Base-by-base conservation (phyloP, 92 coral and sea anemone genomes). In the Zoanthus gigantus region DNA sequence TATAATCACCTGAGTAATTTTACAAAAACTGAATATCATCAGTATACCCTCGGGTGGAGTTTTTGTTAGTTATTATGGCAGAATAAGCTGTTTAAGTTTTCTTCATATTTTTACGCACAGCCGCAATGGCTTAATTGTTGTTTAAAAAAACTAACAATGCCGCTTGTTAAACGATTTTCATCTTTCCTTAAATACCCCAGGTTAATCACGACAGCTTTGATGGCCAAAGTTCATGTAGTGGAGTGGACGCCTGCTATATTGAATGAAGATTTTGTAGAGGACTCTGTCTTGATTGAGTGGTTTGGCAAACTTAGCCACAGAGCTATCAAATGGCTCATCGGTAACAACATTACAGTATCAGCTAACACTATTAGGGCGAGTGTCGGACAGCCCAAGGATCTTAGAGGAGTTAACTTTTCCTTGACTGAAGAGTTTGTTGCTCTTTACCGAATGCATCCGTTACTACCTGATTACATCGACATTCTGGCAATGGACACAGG, bases 191-290 rank as follows among this genome's bases (percentile, higher is more conserved):
- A 37, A 37, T 37, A 7, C 54, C 31, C 42, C 72, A 94, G 98
- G 65, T 89, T 94, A 37, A 93, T 94, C 74, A 90, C 78, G 60
- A 87, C 95, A 6, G 98, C 98, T n/a, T 89, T 93, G 31, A 91
- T 94, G 13, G 94, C 91, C 46, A 88, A 93, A 83, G 87, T 94
- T 29, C 98, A 94, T 42, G 90, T 93, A 42, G 84, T 82, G 29
- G 98, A 94, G 50, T 94, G 98, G 98, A 94, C 98, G 14, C 96
- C 92, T 8, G 93, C 94, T 6, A 91, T 94, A 30, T 75, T 94
- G 76, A 91, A 94, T 45, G 86, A 94, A 52, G 60, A 76, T 10
- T 93, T 83, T 87, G 84, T 94, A 15, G 74, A 89, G 44, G 94
- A 94, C 79, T 87, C 95, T 2, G 92, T 87, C 44, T 47, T 77